These are phyloP conservation scores for Salvelinus sp. DNA, from an alignment of 2,113 vertebrate species.

Conservation along the genomic window DNA sequence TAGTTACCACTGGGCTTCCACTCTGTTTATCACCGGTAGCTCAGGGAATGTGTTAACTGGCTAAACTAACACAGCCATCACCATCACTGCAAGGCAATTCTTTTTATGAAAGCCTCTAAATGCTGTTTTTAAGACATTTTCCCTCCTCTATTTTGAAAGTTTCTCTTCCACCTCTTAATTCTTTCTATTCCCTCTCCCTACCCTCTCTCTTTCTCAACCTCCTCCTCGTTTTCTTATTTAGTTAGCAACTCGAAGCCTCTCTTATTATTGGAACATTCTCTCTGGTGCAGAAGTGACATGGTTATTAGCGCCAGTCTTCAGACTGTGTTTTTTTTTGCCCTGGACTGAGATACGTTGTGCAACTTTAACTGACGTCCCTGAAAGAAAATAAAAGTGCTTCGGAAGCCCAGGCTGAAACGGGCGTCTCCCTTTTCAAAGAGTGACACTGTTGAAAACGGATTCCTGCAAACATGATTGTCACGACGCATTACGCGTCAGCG, in stretches of 20 bases:
- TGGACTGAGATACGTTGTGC: constrained; percentile 5
- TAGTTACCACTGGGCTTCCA: constrained; percentile 32
- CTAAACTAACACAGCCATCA: constrained; percentile 31
- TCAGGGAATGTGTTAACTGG: constrained; percentile 30
- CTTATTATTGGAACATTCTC: constrained; percentile 36
- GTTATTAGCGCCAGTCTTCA: constrained; percentile 30
- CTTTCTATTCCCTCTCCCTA: constrained; percentile 5
- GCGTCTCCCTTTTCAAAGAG: constrained; percentile 11
- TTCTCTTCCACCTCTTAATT: constrained; percentile 1
- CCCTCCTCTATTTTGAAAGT: constrained; percentile 3
- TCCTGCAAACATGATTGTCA: constrained; percentile 19
- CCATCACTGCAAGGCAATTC: not conserved
- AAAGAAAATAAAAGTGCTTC: constrained; percentile 12
- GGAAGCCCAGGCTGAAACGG: not conserved
- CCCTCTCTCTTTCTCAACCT: not conserved
- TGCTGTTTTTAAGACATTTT: constrained; percentile 1
- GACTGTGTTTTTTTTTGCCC: constrained; percentile 10
- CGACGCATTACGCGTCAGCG: constrained; percentile 7
- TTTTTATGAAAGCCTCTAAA: not conserved
- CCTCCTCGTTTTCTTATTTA: constrained; percentile 31
- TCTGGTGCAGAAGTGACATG: constrained; percentile 22
- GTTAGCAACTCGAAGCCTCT: constrained; percentile 38
- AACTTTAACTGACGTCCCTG: constrained; percentile 4
- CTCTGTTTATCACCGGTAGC: constrained; percentile 30
- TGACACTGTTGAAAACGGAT: constrained; percentile 16